Percentiles rank a stretch among this genome's conserved stretches.
These are phyloP conservation scores for Mirounga angustirostris DNA, from an alignment of 2,113 vertebrate genomes.

Conservation along the genomic window DNA sequence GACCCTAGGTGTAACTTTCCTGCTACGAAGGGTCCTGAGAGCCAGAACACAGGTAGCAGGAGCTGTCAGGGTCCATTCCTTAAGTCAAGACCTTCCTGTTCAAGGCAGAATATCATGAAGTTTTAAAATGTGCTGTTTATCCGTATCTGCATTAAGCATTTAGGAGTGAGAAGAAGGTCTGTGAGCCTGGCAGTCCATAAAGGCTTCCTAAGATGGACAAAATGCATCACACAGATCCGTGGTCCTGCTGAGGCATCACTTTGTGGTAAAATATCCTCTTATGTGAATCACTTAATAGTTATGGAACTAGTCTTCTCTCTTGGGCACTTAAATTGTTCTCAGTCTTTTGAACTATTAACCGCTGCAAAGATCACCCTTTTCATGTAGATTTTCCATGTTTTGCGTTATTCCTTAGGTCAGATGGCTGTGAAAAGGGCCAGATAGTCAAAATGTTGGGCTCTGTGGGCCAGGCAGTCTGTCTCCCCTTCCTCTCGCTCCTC, in stretches of 20 bases:
- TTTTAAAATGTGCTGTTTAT: neutral
- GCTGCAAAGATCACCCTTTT: neutral
- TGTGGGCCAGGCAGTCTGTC: neutral
- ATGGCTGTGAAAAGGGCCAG: neutral
- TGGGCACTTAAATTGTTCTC: neutral
- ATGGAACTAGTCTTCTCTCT: neutral
- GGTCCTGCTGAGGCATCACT: neutral
- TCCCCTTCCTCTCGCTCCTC: neutral
- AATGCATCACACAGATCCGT: fast-evolving
- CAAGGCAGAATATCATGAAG: neutral
- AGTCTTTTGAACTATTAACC: neutral
- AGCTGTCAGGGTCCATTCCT: neutral
- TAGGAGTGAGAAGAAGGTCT: neutral
- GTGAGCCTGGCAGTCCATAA: neutral
- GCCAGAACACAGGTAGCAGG: neutral
- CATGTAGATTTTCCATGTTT: neutral
- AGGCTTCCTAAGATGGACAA: neutral
- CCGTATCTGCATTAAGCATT: neutral
- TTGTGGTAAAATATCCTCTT: neutral
- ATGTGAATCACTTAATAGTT: neutral
- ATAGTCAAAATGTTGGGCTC: neutral
- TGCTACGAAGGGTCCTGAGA: neutral
- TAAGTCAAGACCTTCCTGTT: neutral
- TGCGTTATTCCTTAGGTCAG: neutral
- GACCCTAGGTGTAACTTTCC: neutral